Conservation (phyloP, 1,140 invertebrate genomes). For the Drosophila carrolli region DNA sequence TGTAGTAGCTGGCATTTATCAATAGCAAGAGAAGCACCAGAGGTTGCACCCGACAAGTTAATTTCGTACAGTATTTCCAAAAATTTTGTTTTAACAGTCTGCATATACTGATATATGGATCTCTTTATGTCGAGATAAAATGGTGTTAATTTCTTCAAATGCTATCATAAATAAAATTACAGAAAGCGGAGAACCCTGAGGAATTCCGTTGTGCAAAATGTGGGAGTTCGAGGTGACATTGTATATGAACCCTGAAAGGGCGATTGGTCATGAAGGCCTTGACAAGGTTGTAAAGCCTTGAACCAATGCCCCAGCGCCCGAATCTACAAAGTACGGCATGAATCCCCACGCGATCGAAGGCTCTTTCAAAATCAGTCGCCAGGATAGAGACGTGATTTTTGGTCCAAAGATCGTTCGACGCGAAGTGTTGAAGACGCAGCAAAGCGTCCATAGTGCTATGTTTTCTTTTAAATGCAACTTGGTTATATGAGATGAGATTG, state of each 20-base stretch:
- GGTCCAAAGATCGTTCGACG: too few species aligned
- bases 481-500: neutral
- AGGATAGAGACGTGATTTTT: too few species aligned
- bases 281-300: neutral
- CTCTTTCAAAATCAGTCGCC: too few species aligned
- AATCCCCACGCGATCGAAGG: too few species aligned
- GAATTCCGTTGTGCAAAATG: neutral
- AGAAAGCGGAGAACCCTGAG: neutral
- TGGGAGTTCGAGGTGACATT: too few species aligned
- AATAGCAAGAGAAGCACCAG: too few species aligned
- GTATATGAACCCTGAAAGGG: neutral
- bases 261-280: conserved; percentile 1
- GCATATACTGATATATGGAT: neutral
- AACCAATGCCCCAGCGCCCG: too few species aligned
- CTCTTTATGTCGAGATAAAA: too few species aligned
- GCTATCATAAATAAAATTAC: neutral
- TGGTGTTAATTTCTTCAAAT: neutral
- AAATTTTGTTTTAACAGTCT: neutral
- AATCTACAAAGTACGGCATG: too few species aligned
- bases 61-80: neutral
- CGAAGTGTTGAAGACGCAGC: neutral
- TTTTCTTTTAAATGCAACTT: neutral
- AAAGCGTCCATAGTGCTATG: neutral
- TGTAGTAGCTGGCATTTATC: too few species aligned
- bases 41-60: neutral